Base-by-base conservation (phyloP, 2,113 vertebrate genomes). In the Emydocephalus ijimae region DNA sequence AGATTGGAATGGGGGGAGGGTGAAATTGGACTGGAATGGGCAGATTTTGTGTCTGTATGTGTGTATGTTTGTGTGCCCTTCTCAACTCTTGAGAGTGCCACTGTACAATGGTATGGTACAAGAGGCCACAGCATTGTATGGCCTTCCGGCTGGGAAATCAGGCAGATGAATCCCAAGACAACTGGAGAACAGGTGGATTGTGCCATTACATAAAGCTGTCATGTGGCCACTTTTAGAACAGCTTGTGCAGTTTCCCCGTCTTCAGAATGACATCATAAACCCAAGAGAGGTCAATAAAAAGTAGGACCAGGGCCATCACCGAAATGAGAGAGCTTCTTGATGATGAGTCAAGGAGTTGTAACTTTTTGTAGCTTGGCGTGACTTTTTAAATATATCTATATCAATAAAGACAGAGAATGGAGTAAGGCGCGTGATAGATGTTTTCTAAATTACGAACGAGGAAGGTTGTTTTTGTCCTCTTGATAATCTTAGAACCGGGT, bases 241-340 rank as follows among this genome's bases (percentile, higher is more conserved):
- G 69, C 8, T 11, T 59, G 92, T 92, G 92, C 92, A 50, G 43
- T 89, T 55, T 34, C 43, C 43, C 54, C 4, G 14, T 24, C 24
- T 85, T 88, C 69, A 89, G 24, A 89, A 89, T 92, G 88, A 92
- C 59, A 59, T 92, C 92, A 92, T 92, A 12, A 24, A 29, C 88
- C 85, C 69, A 69, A 85, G 88, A 34, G 3, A 2, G 18, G 12
- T 45, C 92, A 92, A 45, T 7, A 26, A 29, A 92, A 34, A 34
- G 59, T n/a, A 45, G 91, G 34, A 29, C 21, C 12, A 5, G 29
- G 20, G 21, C 11, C 43, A 34, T 85, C 20, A 7, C 81, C 2
- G 55, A 45, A 43, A 54, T 5, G 18, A 50, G 59, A 29, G 11
- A 56, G 8, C 87, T 56, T 89, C 91, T 39, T 24, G 5, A 56